phyloP scores from a whole-genome alignment of 1,140 invertebrate genomes.

The Pseudachorutes palmiensis region DNA sequence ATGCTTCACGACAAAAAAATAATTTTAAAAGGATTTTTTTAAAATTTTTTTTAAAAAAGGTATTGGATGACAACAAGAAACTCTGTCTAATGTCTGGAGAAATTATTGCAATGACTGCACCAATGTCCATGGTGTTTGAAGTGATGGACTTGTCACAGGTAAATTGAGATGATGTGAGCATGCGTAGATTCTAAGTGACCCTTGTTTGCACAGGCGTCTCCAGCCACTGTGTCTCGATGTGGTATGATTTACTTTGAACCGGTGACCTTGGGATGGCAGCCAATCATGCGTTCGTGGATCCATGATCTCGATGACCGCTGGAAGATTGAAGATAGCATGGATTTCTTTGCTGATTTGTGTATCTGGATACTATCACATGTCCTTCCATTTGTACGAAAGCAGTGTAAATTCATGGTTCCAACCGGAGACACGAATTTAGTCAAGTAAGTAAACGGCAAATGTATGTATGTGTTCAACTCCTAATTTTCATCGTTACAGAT shows the following conservation, averaged over 20 bases:
- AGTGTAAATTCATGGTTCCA: too few species aligned
- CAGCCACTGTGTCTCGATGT: constrained; percentile 73
- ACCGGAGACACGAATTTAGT: too few species aligned
- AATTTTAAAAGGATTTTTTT: too few species aligned
- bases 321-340: constrained; percentile 53
- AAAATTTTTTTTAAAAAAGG: too few species aligned
- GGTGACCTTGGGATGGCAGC: constrained; percentile 77
- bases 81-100: constrained; percentile 86
- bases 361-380: constrained; percentile 56
- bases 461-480: too few species aligned
- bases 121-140: constrained; percentile 89
- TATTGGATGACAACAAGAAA: constrained; percentile 93
- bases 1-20: too few species aligned
- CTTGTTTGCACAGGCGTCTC: constrained; percentile 89
- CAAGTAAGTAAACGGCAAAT: too few species aligned
- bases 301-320: constrained; percentile 60
- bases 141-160: constrained; percentile 89
- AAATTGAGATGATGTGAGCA: too few species aligned
- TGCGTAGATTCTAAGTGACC: too few species aligned
- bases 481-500: too few species aligned
- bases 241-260: constrained; percentile 98
- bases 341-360: constrained; percentile 72
- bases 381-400: too few species aligned
- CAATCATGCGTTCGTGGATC: constrained; percentile 81
- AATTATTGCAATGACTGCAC: constrained; percentile 81